Percentiles rank a stretch among this genome's conserved stretches.
Conservation (phyloP, 2,113 vertebrate species). For the Chlamydotis undulata region DNA sequence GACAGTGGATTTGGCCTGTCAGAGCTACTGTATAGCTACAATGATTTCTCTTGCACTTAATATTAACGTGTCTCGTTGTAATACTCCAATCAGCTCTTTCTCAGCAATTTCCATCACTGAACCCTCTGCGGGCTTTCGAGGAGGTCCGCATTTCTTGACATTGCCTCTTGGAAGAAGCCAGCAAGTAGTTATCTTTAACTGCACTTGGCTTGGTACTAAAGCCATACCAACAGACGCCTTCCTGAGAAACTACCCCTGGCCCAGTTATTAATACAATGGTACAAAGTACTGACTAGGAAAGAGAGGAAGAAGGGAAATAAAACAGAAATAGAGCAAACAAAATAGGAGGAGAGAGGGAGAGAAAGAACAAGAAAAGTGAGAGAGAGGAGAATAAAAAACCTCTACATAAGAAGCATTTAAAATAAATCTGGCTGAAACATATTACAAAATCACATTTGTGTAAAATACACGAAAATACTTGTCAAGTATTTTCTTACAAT, state of each 20-base stretch:
- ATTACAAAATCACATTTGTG: constrained; percentile 92
- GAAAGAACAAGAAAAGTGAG: neutral
- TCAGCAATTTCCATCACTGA: constrained; percentile 33
- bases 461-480: constrained; percentile 90
- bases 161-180: constrained; percentile 64
- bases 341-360: neutral
- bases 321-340: neutral
- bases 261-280: constrained; percentile 82
- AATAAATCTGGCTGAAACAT: constrained; percentile 91
- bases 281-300: constrained; percentile 79
- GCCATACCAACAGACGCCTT: constrained; percentile 72
- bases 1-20: constrained; percentile 49
- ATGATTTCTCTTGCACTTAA: constrained; percentile 52
- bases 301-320: constrained; percentile 67
- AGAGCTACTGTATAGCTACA: constrained; percentile 58
- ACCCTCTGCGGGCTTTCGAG: constrained; percentile 2
- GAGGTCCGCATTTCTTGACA: constrained; percentile 36
- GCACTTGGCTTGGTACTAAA: constrained; percentile 67
- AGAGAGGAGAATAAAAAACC: constrained; percentile 64
- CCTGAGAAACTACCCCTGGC: constrained; percentile 88
- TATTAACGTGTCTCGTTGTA: neutral
- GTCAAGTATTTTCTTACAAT: constrained; percentile 89
- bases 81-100: constrained; percentile 56
- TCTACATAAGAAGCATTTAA: constrained; percentile 87
- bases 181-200: constrained; percentile 54